Conservation (phyloP, 2,888 invertebrate genomes). For the Amblyteles armatorius region DNA sequence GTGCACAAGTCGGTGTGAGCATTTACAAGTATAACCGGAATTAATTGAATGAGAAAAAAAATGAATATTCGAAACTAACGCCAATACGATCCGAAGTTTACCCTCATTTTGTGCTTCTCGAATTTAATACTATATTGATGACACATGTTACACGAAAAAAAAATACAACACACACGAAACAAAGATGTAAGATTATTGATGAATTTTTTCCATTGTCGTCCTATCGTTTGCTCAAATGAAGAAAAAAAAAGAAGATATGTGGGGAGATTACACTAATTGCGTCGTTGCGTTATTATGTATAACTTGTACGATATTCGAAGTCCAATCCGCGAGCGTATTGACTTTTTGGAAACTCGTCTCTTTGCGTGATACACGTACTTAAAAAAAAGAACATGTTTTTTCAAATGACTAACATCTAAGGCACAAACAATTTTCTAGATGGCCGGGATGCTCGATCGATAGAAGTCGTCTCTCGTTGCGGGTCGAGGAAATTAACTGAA, state of each 20-base stretch:
- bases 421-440: slow-evolving; percentile 65
- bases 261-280: slow-evolving; percentile 52
- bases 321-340: slow-evolving; percentile 58
- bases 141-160: slow-evolving; percentile 16
- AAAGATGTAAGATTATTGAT: slow-evolving; percentile 64
- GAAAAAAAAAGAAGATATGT: slow-evolving; percentile 49
- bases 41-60: background rate
- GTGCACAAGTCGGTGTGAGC: slow-evolving; percentile 53
- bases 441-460: slow-evolving; percentile 37
- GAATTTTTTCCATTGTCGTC: slow-evolving; percentile 75
- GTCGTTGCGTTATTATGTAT: slow-evolving; percentile 60
- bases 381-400: slow-evolving; percentile 44
- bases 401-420: slow-evolving; percentile 60
- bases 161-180: slow-evolving; percentile 23
- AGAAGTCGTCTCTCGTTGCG: slow-evolving; percentile 18
- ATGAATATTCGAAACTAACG: slow-evolving; percentile 42
- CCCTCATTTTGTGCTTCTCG: slow-evolving; percentile 57
- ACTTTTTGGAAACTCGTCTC: slow-evolving; percentile 61
- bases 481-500: background rate
- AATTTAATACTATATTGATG: slow-evolving; percentile 46
- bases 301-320: slow-evolving; percentile 63
- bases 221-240: slow-evolving; percentile 78
- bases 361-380: slow-evolving; percentile 57
- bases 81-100: slow-evolving; percentile 55
- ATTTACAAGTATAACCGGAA: slow-evolving; percentile 9